A percentile compares a stretch with the other conserved stretches of the same genome.
Evolutionary conservation across 2,797 vertebrate species (phyloP).

Genomic region (Glyptemys insculpta): DNA sequence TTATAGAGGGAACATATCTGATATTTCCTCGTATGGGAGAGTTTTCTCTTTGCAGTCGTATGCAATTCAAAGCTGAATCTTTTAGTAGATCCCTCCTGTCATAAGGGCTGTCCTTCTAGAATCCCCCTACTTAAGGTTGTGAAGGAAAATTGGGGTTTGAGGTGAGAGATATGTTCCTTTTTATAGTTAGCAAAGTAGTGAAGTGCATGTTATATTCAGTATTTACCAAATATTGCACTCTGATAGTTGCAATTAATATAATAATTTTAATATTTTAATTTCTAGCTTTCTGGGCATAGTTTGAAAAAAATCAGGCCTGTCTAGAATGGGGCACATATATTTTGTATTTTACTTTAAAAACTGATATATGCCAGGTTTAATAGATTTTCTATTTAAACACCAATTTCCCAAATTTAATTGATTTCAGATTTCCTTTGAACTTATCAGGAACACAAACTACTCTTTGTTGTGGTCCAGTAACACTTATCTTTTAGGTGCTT

Average conservation of each 20-base stretch:
- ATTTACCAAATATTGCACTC: background rate
- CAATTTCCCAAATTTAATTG: background rate
- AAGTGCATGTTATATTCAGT: background rate
- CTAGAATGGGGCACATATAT: background rate
- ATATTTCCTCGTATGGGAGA: background rate
- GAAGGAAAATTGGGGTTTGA: background rate
- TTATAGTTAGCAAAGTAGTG: background rate
- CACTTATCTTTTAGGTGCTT: background rate
- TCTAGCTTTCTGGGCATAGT: background rate
- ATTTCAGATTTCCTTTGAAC: background rate
- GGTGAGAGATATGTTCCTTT: background rate
- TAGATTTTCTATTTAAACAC: background rate
- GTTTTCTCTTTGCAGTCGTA: background rate
- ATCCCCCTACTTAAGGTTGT: conserved; percentile 4
- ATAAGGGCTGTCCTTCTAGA: background rate
- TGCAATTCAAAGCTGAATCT: background rate
- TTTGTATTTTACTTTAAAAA: background rate
- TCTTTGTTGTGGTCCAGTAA: background rate
- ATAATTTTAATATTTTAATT: background rate
- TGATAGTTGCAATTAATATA: background rate
- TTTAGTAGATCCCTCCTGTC: background rate
- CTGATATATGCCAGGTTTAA: background rate
- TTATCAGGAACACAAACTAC: background rate
- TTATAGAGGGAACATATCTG: background rate
- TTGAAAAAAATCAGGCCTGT: background rate